A percentile compares a stretch with the other conserved stretches of the same genome.
Evolutionary conservation across 2,888 invertebrate genomes (phyloP).

Genomic region (Cheilosia vulpina): DNA sequence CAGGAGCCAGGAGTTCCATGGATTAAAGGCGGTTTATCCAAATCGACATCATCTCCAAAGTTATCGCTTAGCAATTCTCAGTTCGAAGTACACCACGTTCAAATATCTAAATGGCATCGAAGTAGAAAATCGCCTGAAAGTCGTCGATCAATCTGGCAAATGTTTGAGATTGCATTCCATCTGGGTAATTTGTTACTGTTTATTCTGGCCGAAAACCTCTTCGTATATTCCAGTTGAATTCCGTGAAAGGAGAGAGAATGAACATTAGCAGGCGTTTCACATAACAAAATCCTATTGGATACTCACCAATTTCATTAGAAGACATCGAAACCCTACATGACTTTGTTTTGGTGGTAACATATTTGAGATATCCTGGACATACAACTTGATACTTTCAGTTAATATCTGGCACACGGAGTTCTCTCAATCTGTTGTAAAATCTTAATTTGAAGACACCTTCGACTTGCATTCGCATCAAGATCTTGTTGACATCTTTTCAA

Average conservation of each 20-base stretch:
- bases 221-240: constrained; percentile 66
- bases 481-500: neutral
- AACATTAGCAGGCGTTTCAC: neutral
- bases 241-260: neutral
- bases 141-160: neutral
- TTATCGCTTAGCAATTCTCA: constrained; percentile 32
- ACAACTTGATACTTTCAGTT: constrained; percentile 28
- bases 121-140: neutral
- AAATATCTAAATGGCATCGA: constrained; percentile 21
- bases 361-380: constrained; percentile 7
- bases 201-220: constrained; percentile 54
- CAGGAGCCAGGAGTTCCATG: constrained; percentile 15
- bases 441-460: constrained; percentile 4
- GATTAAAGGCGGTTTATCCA: constrained; percentile 1
- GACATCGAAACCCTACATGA: constrained; percentile 4
- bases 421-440: neutral
- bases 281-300: neutral
- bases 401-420: constrained; percentile 22
- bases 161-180: constrained; percentile 13
- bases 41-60: constrained; percentile 24
- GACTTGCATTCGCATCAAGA: constrained; percentile 17
- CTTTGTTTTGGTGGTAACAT: constrained; percentile 21
- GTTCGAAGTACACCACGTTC: constrained; percentile 41
- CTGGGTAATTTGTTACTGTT: constrained; percentile 56
- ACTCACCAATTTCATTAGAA: constrained; percentile 1